A percentile compares a stretch with the other conserved stretches of the same genome.
Evolutionary conservation across 2,113 vertebrate genomes (phyloP).

Genomic region (Odontesthes bonariensis): DNA sequence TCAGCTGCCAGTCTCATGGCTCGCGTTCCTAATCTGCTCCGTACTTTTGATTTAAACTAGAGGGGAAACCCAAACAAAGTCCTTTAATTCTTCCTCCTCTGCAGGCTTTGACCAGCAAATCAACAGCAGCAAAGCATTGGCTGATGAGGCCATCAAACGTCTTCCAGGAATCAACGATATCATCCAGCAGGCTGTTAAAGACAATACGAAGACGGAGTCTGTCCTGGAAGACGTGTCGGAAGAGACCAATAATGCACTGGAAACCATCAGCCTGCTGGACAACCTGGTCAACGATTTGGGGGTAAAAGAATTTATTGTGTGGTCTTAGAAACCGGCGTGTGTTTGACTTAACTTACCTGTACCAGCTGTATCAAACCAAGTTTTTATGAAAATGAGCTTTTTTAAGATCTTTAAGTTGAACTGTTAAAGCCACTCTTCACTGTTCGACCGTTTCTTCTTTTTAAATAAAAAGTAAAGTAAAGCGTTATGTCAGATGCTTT

Average conservation of each 20-base stretch:
- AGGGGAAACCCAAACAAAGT: not conserved
- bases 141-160: constrained; percentile 85
- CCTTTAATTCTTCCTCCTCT: not conserved
- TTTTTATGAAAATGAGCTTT: no score
- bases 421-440: no score
- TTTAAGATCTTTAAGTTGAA: no score
- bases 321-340: no score
- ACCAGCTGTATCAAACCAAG: no score
- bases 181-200: constrained; percentile 79
- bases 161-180: constrained; percentile 84
- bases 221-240: constrained; percentile 73
- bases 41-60: no score
- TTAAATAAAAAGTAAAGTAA: no score
- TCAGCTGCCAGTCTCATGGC: no score
- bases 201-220: constrained; percentile 71
- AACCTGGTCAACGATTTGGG: constrained; percentile 77
- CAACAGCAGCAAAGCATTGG: constrained; percentile 76
- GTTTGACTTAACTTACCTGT: constrained; percentile 1
- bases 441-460: no score
- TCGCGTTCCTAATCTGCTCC: no score
- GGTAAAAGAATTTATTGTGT: constrained; percentile 74
- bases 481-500: no score
- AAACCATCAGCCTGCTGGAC: constrained; percentile 54
- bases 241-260: constrained; percentile 65
- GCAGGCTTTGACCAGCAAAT: constrained; percentile 90